Percentiles rank a stretch among this genome's conserved stretches.
phyloP scores from a whole-genome alignment of 2,888 invertebrate genomes.

The Drosophila pullipes region DNA sequence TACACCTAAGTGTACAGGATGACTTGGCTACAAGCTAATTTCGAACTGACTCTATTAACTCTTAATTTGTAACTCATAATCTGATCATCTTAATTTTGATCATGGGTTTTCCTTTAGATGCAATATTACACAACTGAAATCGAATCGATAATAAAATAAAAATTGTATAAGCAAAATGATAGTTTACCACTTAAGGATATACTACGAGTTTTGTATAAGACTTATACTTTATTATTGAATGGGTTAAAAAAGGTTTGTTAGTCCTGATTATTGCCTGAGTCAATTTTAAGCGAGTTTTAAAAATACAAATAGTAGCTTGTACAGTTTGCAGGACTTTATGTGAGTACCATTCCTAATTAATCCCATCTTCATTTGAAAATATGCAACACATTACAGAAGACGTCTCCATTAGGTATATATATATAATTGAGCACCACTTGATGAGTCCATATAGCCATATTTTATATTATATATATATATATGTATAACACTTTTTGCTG shows the following conservation, averaged over 20 bases:
- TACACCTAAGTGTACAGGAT: conserved; percentile 15
- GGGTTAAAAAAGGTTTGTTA: not conserved
- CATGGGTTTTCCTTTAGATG: not conserved
- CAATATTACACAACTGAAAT: not conserved
- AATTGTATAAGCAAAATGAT: not conserved
- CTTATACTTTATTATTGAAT: not conserved
- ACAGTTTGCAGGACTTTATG: not conserved
- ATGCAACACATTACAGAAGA: too few relatives aligned
- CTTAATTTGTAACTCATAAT: not conserved
- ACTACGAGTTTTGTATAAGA: not conserved
- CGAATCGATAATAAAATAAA: not conserved
- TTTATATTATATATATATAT: too few relatives aligned
- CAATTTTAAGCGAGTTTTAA: not conserved
- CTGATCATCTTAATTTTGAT: not conserved
- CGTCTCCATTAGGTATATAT: too few relatives aligned
- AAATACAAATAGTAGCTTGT: not conserved
- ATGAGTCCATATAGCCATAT: too few relatives aligned
- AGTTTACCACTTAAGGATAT: not conserved
- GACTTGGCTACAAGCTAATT: conserved; percentile 6
- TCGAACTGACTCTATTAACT: not conserved
- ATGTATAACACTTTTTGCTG: not conserved
- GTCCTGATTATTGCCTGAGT: not conserved
- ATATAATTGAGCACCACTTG: too few relatives aligned
- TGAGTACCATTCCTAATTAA: too few relatives aligned
- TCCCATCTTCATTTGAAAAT: too few relatives aligned